Conservation (phyloP, 2,888 invertebrate species). For the Aphelenchoides bicaudatus region DNA sequence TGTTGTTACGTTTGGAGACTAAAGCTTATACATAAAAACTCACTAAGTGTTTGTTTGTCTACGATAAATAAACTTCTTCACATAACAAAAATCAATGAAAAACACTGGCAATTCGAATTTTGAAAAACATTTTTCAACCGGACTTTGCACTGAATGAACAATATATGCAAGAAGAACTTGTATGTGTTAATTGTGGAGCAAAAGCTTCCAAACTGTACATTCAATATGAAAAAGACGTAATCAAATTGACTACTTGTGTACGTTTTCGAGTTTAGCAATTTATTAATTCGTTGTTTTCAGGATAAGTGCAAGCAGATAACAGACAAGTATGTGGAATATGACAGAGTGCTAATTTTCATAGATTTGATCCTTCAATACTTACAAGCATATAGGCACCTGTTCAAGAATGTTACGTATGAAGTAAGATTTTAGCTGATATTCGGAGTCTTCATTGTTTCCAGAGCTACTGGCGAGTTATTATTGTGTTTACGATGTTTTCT, state of each 20-base stretch:
- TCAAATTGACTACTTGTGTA: conserved; percentile 55
- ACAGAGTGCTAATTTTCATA: conserved; percentile 79
- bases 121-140: too few species aligned
- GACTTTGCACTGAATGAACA: too few species aligned
- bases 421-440: conserved; percentile 64
- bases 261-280: conserved; percentile 28
- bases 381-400: conserved; percentile 78
- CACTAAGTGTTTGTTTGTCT: too few species aligned
- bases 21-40: too few species aligned
- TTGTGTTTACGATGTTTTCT: conserved; percentile 76
- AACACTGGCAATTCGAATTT: too few species aligned
- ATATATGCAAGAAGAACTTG: conserved; percentile 20
- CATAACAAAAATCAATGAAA: too few species aligned
- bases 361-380: conserved; percentile 78
- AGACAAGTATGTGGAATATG: conserved; percentile 87
- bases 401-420: conserved; percentile 77
- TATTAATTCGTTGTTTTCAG: conserved; percentile 65
- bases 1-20: too few species aligned
- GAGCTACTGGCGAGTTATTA: conserved; percentile 65
- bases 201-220: conserved; percentile 38
- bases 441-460: conserved; percentile 27
- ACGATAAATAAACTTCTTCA: too few species aligned
- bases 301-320: conserved; percentile 73
- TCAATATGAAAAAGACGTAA: conserved; percentile 48
- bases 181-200: conserved; percentile 49